phyloP scores from a whole-genome alignment of 2,797 vertebrate species.

The Lacerta agilis region DNA sequence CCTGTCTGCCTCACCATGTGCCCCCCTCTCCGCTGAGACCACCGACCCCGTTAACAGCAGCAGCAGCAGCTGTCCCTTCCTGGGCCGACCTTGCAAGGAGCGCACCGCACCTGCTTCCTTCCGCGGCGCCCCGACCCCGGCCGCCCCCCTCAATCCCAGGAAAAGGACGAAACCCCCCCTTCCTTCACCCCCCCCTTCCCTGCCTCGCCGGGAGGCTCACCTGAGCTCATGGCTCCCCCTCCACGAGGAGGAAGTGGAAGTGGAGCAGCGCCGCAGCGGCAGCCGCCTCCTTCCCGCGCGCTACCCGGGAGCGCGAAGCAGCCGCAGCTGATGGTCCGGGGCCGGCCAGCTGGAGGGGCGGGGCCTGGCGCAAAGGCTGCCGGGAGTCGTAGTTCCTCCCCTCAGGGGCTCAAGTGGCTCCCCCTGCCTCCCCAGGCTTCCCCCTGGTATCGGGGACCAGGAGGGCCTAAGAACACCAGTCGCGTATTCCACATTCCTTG shows the following conservation, averaged over 20 bases:
- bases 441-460: no score
- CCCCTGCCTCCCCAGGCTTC: background rate
- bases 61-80: no score
- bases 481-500: no score
- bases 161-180: background rate
- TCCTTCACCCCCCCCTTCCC: no score
- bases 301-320: background rate
- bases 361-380: background rate
- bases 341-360: background rate
- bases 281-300: background rate
- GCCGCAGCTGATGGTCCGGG: background rate
- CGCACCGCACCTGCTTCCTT: no score
- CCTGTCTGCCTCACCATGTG: no score
- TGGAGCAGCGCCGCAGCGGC: background rate
- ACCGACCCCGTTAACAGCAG: no score
- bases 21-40: no score
- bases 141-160: background rate
- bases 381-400: conserved; percentile 33
- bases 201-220: background rate
- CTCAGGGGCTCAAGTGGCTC: no score
- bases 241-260: background rate
- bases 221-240: background rate
- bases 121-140: background rate
- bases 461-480: no score
- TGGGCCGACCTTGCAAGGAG: no score